These are phyloP conservation scores for Rachycentron canadum DNA, from an alignment of 2,797 vertebrate genomes.

Conservation along the genomic window DNA sequence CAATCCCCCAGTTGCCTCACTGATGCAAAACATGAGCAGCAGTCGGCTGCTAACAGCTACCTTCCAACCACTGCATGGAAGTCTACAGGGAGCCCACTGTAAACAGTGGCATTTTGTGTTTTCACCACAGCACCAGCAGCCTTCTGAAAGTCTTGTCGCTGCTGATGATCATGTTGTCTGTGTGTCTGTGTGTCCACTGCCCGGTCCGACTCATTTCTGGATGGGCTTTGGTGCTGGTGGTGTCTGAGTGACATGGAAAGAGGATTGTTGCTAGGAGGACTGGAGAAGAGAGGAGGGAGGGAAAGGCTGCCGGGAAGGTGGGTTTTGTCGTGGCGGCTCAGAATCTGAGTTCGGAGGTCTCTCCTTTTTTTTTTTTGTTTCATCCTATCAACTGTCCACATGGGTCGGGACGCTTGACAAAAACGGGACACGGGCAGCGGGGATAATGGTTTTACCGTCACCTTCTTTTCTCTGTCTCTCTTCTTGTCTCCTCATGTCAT, in stretches of 20 bases:
- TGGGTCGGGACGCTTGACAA: slow-evolving; percentile 50
- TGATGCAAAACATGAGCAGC: slow-evolving; percentile 57
- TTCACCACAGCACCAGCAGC: slow-evolving; percentile 41
- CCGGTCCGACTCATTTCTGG: slow-evolving; percentile 23
- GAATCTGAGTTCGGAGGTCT: slow-evolving; percentile 37
- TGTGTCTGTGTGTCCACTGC: slow-evolving; percentile 34
- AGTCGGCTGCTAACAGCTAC: slow-evolving; percentile 55
- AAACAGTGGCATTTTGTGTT: slow-evolving; percentile 57
- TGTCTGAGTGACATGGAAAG: slow-evolving; percentile 54
- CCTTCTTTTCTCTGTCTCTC: slow-evolving; percentile 68
- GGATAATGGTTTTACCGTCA: slow-evolving; percentile 78
- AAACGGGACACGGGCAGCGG: slow-evolving; percentile 64
- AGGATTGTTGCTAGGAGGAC: slow-evolving; percentile 68
- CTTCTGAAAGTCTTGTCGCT: slow-evolving; percentile 15
- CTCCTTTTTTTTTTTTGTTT: slow-evolving; percentile 31
- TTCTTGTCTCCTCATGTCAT: slow-evolving; percentile 75
- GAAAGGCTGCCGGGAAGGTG: slow-evolving; percentile 44
- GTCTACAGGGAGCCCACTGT: slow-evolving; percentile 54
- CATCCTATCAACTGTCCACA: slow-evolving; percentile 49
- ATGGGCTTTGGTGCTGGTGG: slow-evolving; percentile 27
- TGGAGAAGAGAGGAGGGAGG: slow-evolving; percentile 48
- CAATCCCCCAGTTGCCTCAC: slow-evolving; percentile 52
- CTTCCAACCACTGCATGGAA: slow-evolving; percentile 38
- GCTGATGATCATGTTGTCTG: slow-evolving; percentile 31
- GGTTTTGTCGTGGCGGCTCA: slow-evolving; percentile 54